Conservation (phyloP, 2,113 vertebrate species). For the Periophthalmus modestus region DNA sequence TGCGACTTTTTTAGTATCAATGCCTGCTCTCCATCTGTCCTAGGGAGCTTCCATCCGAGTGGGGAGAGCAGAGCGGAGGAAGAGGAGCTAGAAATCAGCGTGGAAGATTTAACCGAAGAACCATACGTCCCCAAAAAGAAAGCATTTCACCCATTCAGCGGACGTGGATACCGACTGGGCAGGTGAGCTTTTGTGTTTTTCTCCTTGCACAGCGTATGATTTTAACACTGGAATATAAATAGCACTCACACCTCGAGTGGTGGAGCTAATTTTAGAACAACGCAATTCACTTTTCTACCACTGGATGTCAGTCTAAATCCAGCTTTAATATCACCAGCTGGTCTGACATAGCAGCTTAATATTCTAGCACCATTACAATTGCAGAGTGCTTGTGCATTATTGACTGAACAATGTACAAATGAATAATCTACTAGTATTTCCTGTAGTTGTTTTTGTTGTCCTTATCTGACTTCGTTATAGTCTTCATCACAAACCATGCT, state of each 20-base stretch:
- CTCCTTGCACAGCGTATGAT: not conserved
- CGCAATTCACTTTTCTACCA: conserved; percentile 47
- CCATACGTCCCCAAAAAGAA: conserved; percentile 84
- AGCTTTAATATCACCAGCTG: conserved; percentile 16
- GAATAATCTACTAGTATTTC: not conserved
- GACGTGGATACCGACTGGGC: conserved; percentile 89
- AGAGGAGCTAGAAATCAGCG: conserved; percentile 90
- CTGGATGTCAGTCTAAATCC: conserved; percentile 66
- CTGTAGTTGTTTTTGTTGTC: not conserved
- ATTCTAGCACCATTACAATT: not conserved
- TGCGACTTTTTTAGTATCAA: too few relatives aligned
- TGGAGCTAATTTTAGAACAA: not conserved
- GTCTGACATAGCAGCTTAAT: conserved; percentile 9
- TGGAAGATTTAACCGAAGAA: conserved; percentile 91
- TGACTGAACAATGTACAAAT: not conserved
- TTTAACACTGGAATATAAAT: conserved; percentile 3
- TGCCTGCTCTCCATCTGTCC: not conserved
- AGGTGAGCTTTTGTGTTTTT: conserved; percentile 79
- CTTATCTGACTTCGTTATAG: rapidly evolving
- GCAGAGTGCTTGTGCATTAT: conserved; percentile 2
- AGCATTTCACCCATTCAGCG: conserved; percentile 89
- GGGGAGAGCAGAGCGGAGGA: conserved; percentile 84
- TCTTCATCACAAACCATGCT: not conserved
- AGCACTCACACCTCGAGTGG: not conserved
- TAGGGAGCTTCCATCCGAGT: conserved; percentile 89